Evolutionary conservation across 2,888 invertebrate species (phyloP).

Genomic region (Ectemnius continuus): DNA sequence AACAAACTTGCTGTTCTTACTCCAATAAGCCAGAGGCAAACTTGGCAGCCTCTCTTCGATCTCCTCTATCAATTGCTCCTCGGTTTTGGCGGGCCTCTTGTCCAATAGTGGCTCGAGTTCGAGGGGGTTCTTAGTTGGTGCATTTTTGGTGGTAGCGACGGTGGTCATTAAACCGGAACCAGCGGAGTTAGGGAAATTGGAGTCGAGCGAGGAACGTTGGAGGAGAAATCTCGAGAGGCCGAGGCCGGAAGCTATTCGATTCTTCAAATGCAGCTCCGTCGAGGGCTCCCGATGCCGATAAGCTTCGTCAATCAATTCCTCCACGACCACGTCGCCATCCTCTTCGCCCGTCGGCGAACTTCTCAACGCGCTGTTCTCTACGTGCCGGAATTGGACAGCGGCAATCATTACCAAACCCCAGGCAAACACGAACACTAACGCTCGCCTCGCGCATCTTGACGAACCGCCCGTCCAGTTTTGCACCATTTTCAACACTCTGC

Average conservation of each 20-base stretch:
- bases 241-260: constrained; percentile 71
- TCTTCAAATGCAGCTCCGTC: constrained; percentile 33
- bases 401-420: constrained; percentile 79
- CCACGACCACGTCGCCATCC: constrained; percentile 16
- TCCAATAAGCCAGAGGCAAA: constrained; percentile 92
- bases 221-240: constrained; percentile 79
- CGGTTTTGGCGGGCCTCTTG: constrained; percentile 82
- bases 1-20: constrained; percentile 83
- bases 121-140: constrained; percentile 76
- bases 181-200: constrained; percentile 52
- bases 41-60: constrained; percentile 90
- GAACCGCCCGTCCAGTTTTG: constrained; percentile 64
- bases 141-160: constrained; percentile 70
- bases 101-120: constrained; percentile 82
- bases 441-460: constrained; percentile 78
- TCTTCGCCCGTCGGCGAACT: constrained; percentile 59
- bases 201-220: constrained; percentile 77
- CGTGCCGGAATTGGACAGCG: constrained; percentile 75
- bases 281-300: constrained; percentile 19
- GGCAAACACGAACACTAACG: constrained; percentile 76
- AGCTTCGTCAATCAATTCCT: constrained; percentile 33
- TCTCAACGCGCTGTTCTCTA: constrained; percentile 63
- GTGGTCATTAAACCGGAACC: constrained; percentile 52
- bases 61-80: constrained; percentile 87
- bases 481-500: constrained; percentile 53